phyloP scores from a whole-genome alignment of 2,113 vertebrate genomes.

The Myotis brandtii region DNA sequence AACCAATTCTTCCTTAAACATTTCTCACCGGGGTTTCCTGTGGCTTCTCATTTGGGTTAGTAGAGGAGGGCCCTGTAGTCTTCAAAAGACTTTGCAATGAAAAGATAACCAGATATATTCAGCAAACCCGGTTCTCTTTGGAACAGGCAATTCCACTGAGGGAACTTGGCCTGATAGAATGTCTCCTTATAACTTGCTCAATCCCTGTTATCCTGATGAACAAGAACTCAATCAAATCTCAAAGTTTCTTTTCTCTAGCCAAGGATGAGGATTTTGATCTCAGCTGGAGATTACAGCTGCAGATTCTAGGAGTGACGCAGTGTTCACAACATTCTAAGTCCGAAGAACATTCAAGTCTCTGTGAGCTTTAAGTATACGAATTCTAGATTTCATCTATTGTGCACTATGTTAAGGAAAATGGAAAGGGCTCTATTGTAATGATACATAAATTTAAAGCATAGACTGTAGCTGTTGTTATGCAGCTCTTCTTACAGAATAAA shows the following conservation, averaged over 20 bases:
- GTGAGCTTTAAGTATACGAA: constrained; percentile 53
- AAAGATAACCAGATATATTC: constrained; percentile 15
- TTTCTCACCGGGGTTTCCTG: constrained; percentile 32
- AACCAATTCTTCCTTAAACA: constrained; percentile 30
- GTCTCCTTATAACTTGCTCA: background rate
- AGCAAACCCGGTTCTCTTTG: constrained; percentile 27
- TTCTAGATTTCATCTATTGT: background rate
- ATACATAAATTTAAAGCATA: constrained; percentile 51
- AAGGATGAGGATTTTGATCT: constrained; percentile 28
- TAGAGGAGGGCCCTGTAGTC: background rate
- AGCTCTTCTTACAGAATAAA: constrained; percentile 25
- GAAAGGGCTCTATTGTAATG: background rate
- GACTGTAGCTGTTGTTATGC: constrained; percentile 25
- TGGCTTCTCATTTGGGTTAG: background rate
- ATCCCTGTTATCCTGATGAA: constrained; percentile 2
- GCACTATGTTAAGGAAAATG: background rate
- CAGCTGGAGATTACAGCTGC: background rate
- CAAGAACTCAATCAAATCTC: constrained; percentile 23
- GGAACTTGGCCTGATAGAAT: background rate
- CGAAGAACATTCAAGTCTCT: constrained; percentile 16
- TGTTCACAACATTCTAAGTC: constrained; percentile 42
- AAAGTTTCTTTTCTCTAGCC: constrained; percentile 35
- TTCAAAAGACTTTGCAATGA: constrained; percentile 28
- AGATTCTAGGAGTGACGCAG: constrained; percentile 52
- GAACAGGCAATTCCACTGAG: background rate